These are phyloP conservation scores for Trisateles emortualis DNA, from an alignment of 2,888 invertebrate genomes.

Conservation along the genomic window DNA sequence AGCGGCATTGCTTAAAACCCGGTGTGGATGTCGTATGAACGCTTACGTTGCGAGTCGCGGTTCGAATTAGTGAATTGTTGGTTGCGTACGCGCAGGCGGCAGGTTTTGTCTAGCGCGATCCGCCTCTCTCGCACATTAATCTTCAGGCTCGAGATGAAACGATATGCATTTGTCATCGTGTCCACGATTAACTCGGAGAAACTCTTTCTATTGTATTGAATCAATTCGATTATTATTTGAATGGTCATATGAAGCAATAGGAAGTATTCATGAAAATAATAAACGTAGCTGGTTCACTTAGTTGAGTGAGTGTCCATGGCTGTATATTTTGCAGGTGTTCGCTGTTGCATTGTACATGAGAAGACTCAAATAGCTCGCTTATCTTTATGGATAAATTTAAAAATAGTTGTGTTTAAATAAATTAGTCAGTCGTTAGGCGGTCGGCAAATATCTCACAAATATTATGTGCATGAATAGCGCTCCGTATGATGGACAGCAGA, in stretches of 20 bases:
- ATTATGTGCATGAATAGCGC: constrained; percentile 84
- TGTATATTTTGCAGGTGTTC: constrained; percentile 32
- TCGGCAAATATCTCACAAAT: constrained; percentile 81
- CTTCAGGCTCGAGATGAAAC: constrained; percentile 80
- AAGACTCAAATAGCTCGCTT: constrained; percentile 15
- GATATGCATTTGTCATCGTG: constrained; percentile 85
- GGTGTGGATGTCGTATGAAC: constrained; percentile 75
- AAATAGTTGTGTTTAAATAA: constrained; percentile 60
- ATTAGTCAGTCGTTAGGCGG: constrained; percentile 82
- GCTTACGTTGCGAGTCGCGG: constrained; percentile 69
- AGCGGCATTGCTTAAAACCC: constrained; percentile 77
- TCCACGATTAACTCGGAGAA: constrained; percentile 80
- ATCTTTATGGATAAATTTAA: constrained; percentile 45
- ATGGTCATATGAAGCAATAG: constrained; percentile 60
- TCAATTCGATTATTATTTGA: constrained; percentile 81
- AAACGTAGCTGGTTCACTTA: constrained; percentile 18
- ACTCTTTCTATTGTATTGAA: constrained; percentile 79
- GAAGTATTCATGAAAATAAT: constrained; percentile 52
- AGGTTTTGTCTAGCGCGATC: constrained; percentile 79
- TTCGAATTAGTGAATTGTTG: constrained; percentile 73
- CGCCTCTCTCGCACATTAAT: constrained; percentile 80
- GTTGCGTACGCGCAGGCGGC: constrained; percentile 76
- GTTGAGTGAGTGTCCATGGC: constrained; percentile 9
- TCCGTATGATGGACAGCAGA: constrained; percentile 86
- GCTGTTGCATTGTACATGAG: constrained; percentile 18